Evolutionary conservation across 2,888 invertebrate species (phyloP).

Genomic region (Leptura quadrifasciata): DNA sequence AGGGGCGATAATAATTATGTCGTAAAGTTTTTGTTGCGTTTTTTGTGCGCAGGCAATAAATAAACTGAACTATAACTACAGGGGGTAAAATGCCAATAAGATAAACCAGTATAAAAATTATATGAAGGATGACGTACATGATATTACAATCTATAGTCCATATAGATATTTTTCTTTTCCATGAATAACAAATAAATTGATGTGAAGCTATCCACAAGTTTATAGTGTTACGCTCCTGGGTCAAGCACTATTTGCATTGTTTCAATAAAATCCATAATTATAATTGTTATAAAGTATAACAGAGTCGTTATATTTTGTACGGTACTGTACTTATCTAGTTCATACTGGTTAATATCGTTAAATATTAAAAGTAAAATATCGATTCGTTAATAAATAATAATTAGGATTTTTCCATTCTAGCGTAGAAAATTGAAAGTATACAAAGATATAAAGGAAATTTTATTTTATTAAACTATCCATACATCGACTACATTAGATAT

Average conservation of each 20-base stretch:
- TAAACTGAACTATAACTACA: too few relatives aligned
- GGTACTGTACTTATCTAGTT: slow-evolving; percentile 31
- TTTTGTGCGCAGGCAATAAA: too few relatives aligned
- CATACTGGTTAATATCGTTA: slow-evolving; percentile 14
- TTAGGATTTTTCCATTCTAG: slow-evolving; percentile 6
- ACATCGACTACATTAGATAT: background rate
- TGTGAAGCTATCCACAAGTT: too few relatives aligned
- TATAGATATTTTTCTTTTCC: too few relatives aligned
- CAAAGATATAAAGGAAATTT: background rate
- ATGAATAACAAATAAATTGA: too few relatives aligned
- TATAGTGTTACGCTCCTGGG: background rate
- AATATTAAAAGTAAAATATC: slow-evolving; percentile 21
- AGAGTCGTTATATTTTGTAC: slow-evolving; percentile 15
- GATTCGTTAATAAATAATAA: slow-evolving; percentile 22
- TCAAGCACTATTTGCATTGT: slow-evolving; percentile 10
- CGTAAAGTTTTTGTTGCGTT: too few relatives aligned
- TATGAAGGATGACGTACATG: too few relatives aligned
- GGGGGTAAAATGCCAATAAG: too few relatives aligned
- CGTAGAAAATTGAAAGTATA: slow-evolving; percentile 7
- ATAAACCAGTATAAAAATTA: too few relatives aligned
- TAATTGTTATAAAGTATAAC: slow-evolving; percentile 11
- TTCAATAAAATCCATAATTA: slow-evolving; percentile 26
- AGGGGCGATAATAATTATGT: too few relatives aligned
- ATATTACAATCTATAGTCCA: too few relatives aligned
- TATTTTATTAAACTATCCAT: background rate